phyloP scores from a whole-genome alignment of 2,113 vertebrate species.

The Dasyurus viverrinus region DNA sequence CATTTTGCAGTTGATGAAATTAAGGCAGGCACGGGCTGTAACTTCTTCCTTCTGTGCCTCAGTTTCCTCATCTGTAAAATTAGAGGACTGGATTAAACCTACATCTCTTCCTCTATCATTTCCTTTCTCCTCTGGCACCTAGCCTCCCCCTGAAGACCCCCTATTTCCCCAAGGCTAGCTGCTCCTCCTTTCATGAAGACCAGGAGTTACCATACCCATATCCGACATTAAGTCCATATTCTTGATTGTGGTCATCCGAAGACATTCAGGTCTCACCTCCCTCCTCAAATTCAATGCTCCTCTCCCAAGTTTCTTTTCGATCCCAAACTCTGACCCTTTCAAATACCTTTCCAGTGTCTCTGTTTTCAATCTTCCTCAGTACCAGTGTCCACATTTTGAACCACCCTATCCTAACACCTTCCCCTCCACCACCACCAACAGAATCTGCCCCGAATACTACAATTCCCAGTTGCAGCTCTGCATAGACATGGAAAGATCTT shows the following conservation, averaged over 20 bases:
- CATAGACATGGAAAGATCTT: background rate
- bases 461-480: background rate
- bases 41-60: background rate
- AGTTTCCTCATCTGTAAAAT: background rate
- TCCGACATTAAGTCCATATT: background rate
- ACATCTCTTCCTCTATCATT: background rate
- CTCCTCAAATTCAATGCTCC: background rate
- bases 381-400: too few relatives aligned
- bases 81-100: background rate
- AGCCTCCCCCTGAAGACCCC: background rate
- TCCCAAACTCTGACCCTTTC: too few relatives aligned
- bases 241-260: too few relatives aligned
- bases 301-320: background rate
- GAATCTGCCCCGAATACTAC: background rate
- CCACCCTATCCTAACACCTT: too few relatives aligned
- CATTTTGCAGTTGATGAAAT: background rate
- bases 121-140: background rate
- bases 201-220: background rate
- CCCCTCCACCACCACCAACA: background rate
- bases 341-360: too few relatives aligned
- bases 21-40: background rate
- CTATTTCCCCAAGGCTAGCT: background rate
- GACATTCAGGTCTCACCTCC: background rate
- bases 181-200: background rate
- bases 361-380: too few relatives aligned